Evolutionary conservation across 2,797 vertebrate species (phyloP).

Genomic region (Chromis chromis): DNA sequence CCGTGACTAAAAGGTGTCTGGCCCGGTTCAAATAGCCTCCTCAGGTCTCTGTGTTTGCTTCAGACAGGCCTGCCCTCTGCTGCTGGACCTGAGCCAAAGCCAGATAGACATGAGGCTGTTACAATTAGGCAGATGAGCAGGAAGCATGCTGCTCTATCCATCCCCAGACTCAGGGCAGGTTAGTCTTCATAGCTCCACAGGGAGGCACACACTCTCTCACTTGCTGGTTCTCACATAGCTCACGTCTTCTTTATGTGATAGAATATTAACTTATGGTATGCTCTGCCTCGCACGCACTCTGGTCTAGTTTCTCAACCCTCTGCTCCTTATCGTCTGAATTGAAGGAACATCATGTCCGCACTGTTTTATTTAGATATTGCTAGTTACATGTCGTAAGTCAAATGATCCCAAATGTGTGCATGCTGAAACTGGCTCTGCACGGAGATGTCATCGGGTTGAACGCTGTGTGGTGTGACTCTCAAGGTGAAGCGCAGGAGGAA

Average conservation of each 20-base stretch:
- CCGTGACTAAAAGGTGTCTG: conserved; percentile 61
- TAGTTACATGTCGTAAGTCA: conserved; percentile 3
- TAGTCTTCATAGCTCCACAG: conserved; percentile 58
- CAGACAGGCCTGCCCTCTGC: conserved; percentile 55
- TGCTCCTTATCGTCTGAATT: conserved; percentile 9
- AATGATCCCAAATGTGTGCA: not conserved
- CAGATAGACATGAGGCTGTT: conserved; percentile 57
- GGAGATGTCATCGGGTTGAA: not conserved
- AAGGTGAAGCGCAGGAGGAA: conserved; percentile 12
- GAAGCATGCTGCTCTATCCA: conserved; percentile 42
- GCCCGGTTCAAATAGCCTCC: conserved; percentile 50
- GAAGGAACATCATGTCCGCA: conserved; percentile 29
- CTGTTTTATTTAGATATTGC: conserved; percentile 22
- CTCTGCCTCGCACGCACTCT: conserved; percentile 37
- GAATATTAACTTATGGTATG: conserved; percentile 60
- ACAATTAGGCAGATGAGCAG: conserved; percentile 46
- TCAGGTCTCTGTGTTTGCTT: conserved; percentile 61
- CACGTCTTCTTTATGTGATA: conserved; percentile 54
- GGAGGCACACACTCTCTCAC: conserved; percentile 62
- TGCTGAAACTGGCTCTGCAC: not conserved
- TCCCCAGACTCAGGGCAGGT: conserved; percentile 48
- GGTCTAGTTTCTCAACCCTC: conserved; percentile 30
- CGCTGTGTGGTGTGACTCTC: conserved; percentile 23
- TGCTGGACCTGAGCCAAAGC: conserved; percentile 48
- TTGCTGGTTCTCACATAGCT: conserved; percentile 60